Evolutionary conservation across 23 tunicate species (phyloP).

Genomic region (Styela plicata): DNA sequence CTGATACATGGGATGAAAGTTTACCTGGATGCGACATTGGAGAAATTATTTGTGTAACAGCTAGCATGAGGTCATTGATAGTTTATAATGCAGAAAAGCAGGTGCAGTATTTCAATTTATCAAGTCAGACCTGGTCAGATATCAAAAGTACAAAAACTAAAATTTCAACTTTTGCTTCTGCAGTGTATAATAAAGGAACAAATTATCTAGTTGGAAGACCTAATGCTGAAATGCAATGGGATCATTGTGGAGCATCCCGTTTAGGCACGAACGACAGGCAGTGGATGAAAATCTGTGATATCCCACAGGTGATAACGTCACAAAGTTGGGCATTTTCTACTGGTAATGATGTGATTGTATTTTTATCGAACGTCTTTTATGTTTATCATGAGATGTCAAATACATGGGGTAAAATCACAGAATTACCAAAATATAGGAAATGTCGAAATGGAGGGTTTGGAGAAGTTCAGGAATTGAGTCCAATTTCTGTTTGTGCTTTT

Average conservation of each 20-base stretch:
- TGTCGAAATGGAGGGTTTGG: background rate
- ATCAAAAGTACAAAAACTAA: too few relatives aligned
- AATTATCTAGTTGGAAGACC: background rate
- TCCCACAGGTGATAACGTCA: background rate
- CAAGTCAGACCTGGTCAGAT: background rate
- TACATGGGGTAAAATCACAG: background rate
- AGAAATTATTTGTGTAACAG: background rate
- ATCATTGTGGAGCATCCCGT: background rate
- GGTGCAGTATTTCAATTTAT: background rate
- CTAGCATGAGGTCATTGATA: background rate
- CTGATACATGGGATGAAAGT: background rate
- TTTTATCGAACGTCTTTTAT: background rate
- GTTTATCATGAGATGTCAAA: background rate
- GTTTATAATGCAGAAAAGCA: background rate
- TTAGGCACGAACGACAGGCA: background rate
- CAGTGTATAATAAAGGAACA: background rate
- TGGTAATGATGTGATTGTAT: background rate
- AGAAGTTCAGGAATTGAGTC: background rate
- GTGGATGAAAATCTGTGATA: background rate
- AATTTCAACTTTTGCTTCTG: background rate
- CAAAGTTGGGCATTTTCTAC: background rate
- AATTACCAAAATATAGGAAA: background rate
- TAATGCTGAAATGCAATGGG: too few relatives aligned
- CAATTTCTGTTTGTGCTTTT: background rate
- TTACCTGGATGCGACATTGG: background rate